These are phyloP conservation scores for Sclerurus mexicanus DNA, from an alignment of 2,113 vertebrate species.

Conservation along the genomic window DNA sequence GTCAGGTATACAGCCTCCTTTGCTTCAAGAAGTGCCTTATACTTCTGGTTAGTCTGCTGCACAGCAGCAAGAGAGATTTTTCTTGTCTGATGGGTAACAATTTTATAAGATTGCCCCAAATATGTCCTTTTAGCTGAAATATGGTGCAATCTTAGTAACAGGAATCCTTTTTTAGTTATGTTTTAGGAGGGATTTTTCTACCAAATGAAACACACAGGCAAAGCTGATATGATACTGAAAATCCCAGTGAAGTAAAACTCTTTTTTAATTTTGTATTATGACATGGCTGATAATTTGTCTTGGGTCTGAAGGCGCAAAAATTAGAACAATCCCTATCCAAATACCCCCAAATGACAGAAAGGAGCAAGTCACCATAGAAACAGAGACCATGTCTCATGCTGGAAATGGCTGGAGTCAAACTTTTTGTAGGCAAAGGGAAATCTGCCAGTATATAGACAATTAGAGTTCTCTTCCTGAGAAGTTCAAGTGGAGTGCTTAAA, in stretches of 20 bases:
- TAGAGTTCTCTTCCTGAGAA: background rate
- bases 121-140: background rate
- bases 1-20: background rate
- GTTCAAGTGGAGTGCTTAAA: constrained; percentile 14
- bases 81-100: background rate
- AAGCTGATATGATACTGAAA: background rate
- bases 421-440: background rate
- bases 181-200: background rate
- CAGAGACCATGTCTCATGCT: background rate
- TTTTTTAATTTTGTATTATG: background rate
- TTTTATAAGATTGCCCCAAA: background rate
- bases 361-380: background rate
- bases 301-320: background rate
- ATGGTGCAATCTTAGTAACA: background rate
- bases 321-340: background rate
- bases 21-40: background rate
- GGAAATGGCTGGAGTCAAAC: background rate
- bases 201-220: background rate
- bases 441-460: background rate
- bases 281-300: background rate
- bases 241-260: background rate
- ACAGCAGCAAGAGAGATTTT: background rate
- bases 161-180: background rate
- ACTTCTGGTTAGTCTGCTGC: background rate
- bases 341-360: background rate